Evolutionary conservation across 2,113 vertebrate species (phyloP), one percentile per base, ranked within the genome.

Genomic region (Zosterops pallidus): DNA sequence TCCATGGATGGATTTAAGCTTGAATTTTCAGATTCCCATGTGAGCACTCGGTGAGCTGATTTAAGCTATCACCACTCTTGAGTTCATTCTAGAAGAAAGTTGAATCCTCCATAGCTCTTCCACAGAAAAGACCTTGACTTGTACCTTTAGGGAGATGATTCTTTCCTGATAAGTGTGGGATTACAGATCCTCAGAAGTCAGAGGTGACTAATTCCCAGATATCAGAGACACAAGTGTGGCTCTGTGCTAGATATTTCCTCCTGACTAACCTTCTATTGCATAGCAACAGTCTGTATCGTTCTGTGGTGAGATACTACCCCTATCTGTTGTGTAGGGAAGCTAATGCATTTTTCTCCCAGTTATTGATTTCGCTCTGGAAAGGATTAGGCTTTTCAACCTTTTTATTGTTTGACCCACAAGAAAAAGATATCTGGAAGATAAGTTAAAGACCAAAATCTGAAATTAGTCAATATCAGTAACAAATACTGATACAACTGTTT

Each of bases 281-380:
- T 41, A 62, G 13, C 5, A 44, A 24, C 28, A 69, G 4, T 20
- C 35, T 0, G 1, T 8, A 46, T 55, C 0, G 0, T 49, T 41
- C 28, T 46, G 53, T 24, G 12, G 42, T 23, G 55, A 46, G 15
- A 67, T 9, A 37, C 41, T 74, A 56, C 2, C 5, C 23, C 18
- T 55, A 15, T 20, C 8, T 59, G 7, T 24, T 62, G 9, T 55
- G 28, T n/a, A 74, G 62, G 26, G 19, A 59, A 33, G 9, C 7
- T 44, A 62, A 72, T 9, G 14, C 24, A 24, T 53, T 64, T 78
- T 62, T 24, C 12, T 84, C 6, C 15, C 19, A 62, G 24, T 70
- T 67, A 47, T 0, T 2, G 14, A 35, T 71, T 89, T 74, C 17
- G 14, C 24, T 83, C 22, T 50, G 25, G 22, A 42, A 62, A 74